Evolutionary conservation across 2,113 vertebrate species (phyloP), one percentile per base, ranked within the genome.

Genomic region (Bostrychus sinensis): DNA sequence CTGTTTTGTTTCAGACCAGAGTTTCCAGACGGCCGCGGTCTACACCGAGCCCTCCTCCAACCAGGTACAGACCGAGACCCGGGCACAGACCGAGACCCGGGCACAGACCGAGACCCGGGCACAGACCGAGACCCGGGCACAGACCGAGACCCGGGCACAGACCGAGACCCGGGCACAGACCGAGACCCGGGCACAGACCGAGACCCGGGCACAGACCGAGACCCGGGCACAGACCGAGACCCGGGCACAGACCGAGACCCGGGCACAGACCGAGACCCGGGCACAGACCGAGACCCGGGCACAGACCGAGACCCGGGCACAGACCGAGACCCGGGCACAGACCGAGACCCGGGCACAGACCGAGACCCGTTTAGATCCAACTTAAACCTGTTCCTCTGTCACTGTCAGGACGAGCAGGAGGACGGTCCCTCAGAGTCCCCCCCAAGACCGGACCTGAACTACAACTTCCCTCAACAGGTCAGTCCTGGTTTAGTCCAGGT

Each of bases 381-480:
- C n/a, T 3, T 36, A 1, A 1, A 37, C 8, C 45, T 58, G 46
- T 76, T 48, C 53, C 30, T 77, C 59, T 65, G 56, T 86, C 89
- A 72, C 10, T 81, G 67, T 76, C 78, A 96, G 93, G 92, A 91
- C 26, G 86, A 94, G 75, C 90, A 95, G 85, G 95, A 95, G 70
- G 92, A 86, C 83, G 86, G 86, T 6, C 64, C 80, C 7, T 53
- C 83, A 28, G 66, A 93, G 12, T 90, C 87, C 36, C 81, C 93
- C 2, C 66, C 87, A 67, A 94, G 85, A 66, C 26, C 85, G 55
- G 94, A 96, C 59, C 86, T 89, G 60, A 91, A 86, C 70, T 96
- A 91, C 86, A 93, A 63, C 89, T 96, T 92, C 79, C 84, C 93
- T 1, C 94, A 94, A 62, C 94, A 98, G 94, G 95, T 89, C 43